Percentiles rank a stretch among this genome's conserved stretches.
phyloP scores from a whole-genome alignment of 2,888 invertebrate genomes.

The Prostheceraeus crozeri region DNA sequence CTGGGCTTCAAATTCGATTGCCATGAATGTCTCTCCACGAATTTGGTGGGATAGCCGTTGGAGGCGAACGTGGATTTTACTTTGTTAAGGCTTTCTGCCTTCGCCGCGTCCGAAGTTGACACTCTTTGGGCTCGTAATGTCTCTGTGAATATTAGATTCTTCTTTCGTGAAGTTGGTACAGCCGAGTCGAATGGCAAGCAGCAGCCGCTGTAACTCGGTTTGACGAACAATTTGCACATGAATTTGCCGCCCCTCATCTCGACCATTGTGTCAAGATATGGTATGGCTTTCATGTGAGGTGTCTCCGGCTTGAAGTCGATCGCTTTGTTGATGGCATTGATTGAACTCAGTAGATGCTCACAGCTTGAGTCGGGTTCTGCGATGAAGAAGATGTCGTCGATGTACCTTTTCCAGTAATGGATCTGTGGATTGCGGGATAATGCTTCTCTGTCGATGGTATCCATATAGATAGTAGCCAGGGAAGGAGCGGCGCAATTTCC shows the following conservation, averaged over 20 bases:
- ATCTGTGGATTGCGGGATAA: constrained; percentile 14
- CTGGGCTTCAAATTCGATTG: no score
- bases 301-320: no score
- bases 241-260: neutral
- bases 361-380: no score
- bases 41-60: constrained; percentile 28
- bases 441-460: constrained; percentile 1
- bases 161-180: constrained; percentile 20
- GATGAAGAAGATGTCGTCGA: constrained; percentile 20
- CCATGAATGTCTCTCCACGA: no score
- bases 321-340: no score
- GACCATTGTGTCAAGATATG: constrained; percentile 23
- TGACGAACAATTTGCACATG: neutral
- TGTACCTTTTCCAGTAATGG: constrained; percentile 26
- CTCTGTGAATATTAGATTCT: constrained; percentile 22
- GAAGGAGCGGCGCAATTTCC: no score
- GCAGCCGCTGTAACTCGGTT: constrained; percentile 11
- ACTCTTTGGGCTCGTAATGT: constrained; percentile 16
- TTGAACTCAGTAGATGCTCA: no score
- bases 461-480: no score
- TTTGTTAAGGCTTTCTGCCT: neutral
- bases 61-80: neutral
- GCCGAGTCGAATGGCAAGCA: constrained; percentile 16
- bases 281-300: no score
- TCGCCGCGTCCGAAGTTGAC: constrained; percentile 14